Evolutionary conservation across 2,797 vertebrate genomes (phyloP), one percentile per base, ranked within the genome.

Genomic region (Trematomus bernacchii): DNA sequence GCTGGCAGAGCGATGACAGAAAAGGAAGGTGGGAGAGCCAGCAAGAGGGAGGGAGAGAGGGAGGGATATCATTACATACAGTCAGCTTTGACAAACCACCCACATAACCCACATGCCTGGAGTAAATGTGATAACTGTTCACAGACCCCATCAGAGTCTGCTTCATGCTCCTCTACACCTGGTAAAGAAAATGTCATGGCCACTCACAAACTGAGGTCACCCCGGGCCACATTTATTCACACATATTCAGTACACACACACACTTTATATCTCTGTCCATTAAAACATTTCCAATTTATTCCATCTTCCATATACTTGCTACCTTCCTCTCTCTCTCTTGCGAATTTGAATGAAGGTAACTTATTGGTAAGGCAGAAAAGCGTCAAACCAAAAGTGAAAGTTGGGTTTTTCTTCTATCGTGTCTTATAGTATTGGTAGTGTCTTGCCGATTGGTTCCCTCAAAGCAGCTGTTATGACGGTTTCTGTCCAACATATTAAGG

Each of bases 71-170:
- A 55, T 75, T 83, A 80, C 66, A 74, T 77, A 80, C 71, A 87
- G 76, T 81, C 81, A 63, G 79, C 77, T 81, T 71, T 76, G 79
- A 87, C 86, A 83, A 83, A 76, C 81, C 82, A 82, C 67, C 77
- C 72, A 79, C 75, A 87, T 61, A 81, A 74, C 81, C 71, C 53
- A 47, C 85, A 27, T 78, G 84, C 76, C 89, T 86, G 88, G 57
- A 85, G 90, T 84, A 90, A 89, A 86, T 89, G 89, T 89, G 91
- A 92, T 92, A 92, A 90, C 85, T 87, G 85, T 84, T 91, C 84
- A 90, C 86, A 88, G 78, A 82, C 75, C 77, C 72, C 75, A 90
- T 91, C 89, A 87, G 77, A 86, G 88, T 82, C 76, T 70, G 85
- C 87, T 86, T 92, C 88, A 92, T 55, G 81, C 86, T 90, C 76